Evolutionary conservation across 2,888 invertebrate genomes (phyloP).

Genomic region (Melipona beecheii): DNA sequence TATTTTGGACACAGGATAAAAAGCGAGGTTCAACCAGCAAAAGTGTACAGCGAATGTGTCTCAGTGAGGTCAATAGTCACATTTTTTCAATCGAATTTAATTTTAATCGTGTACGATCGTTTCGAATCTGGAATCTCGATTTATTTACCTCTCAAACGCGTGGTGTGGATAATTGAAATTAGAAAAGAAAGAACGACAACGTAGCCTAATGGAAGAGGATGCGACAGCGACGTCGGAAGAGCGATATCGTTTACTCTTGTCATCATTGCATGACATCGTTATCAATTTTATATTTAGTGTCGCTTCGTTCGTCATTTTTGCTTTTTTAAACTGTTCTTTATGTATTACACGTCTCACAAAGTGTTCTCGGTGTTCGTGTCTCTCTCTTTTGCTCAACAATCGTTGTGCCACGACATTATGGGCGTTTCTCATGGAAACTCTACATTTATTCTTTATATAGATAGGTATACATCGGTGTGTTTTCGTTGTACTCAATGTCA

Average conservation of each 20-base stretch:
- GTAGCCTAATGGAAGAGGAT: slow-evolving; percentile 35
- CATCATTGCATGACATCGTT: slow-evolving; percentile 65
- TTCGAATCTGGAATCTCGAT: background rate
- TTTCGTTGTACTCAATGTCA: slow-evolving; percentile 74
- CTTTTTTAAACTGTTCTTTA: slow-evolving; percentile 59
- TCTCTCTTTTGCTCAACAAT: slow-evolving; percentile 44
- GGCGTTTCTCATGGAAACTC: slow-evolving; percentile 32
- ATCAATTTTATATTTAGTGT: slow-evolving; percentile 56
- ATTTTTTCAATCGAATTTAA: background rate
- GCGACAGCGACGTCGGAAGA: slow-evolving; percentile 23
- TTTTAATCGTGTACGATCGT: slow-evolving; percentile 1
- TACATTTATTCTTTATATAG: slow-evolving; percentile 32
- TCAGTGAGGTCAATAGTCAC: background rate
- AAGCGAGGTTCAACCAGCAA: too few species aligned
- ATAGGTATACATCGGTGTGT: slow-evolving; percentile 54
- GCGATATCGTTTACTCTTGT: slow-evolving; percentile 39
- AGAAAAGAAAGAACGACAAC: slow-evolving; percentile 1
- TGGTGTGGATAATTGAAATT: slow-evolving; percentile 40
- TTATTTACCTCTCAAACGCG: background rate
- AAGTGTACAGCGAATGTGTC: slow-evolving; percentile 17
- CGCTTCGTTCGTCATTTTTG: slow-evolving; percentile 57
- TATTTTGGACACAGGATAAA: background rate
- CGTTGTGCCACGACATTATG: slow-evolving; percentile 32
- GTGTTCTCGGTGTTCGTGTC: slow-evolving; percentile 63
- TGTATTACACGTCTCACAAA: slow-evolving; percentile 64